These are phyloP conservation scores for Falco columbarius DNA, from an alignment of 2,797 vertebrate species.

Conservation along the genomic window DNA sequence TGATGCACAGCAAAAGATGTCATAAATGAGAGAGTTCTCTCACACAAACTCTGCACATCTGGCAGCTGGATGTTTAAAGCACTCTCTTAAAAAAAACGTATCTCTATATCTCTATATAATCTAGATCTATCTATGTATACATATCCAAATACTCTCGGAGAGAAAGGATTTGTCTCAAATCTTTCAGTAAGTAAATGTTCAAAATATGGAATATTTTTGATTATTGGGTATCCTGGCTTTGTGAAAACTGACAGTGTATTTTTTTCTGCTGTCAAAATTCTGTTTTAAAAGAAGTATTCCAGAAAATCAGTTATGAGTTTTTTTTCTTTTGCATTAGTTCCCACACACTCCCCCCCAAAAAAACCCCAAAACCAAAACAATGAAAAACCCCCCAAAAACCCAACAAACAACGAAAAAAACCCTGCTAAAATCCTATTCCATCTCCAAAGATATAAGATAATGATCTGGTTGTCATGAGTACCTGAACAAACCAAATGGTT, in stretches of 20 bases:
- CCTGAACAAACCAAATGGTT: not conserved
- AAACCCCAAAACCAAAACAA: too few relatives aligned
- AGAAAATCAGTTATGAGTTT: not conserved
- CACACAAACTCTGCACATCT: not conserved
- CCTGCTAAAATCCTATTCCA: not conserved
- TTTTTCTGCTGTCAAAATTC: not conserved
- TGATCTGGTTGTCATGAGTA: not conserved
- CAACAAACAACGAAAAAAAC: too few relatives aligned
- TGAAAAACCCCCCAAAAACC: too few relatives aligned
- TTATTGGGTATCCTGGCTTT: not conserved
- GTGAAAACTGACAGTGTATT: not conserved
- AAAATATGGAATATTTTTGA: not conserved
- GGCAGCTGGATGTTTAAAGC: not conserved
- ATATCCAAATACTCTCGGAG: not conserved
- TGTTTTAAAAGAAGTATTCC: not conserved
- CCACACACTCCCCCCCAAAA: not conserved
- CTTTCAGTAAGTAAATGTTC: not conserved
- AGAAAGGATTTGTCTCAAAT: not conserved
- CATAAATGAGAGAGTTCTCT: not conserved
- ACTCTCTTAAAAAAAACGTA: not conserved
- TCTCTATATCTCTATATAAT: not conserved
- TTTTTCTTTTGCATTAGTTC: not conserved
- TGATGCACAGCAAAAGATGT: not conserved
- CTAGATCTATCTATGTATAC: not conserved
- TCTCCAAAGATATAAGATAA: not conserved